These are phyloP conservation scores for Geococcyx californianus DNA, from an alignment of 2,113 vertebrate species.

Conservation along the genomic window DNA sequence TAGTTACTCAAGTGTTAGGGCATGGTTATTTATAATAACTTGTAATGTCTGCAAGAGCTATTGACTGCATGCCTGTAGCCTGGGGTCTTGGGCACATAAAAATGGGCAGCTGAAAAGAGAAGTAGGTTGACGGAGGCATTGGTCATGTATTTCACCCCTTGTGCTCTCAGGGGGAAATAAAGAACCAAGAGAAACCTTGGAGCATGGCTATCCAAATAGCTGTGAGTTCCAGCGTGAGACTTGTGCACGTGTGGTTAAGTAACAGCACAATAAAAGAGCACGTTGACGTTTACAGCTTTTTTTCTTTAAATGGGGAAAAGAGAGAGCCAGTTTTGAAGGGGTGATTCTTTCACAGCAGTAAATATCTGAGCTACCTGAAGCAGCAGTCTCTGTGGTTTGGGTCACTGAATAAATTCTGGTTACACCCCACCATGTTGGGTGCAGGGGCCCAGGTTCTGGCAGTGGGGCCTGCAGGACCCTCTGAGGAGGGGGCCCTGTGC, in stretches of 20 bases:
- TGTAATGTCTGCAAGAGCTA: neutral
- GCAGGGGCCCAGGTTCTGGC: neutral
- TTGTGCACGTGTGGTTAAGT: accelerated
- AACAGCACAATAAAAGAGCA: neutral
- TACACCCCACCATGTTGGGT: accelerated
- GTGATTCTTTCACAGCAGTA: neutral
- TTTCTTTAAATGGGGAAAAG: neutral
- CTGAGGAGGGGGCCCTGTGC: too few species aligned
- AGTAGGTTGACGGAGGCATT: neutral
- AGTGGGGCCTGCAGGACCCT: neutral
- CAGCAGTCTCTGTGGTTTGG: neutral
- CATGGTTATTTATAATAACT: neutral
- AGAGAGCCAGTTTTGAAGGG: accelerated
- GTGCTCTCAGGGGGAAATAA: neutral
- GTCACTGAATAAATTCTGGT: neutral
- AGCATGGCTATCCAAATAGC: neutral
- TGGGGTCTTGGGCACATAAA: neutral
- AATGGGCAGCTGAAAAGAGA: neutral
- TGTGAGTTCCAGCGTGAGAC: neutral
- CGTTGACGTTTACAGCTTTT: neutral
- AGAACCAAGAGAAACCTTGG: neutral
- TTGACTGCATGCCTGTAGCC: neutral
- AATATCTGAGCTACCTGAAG: too few species aligned
- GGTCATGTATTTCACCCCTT: neutral
- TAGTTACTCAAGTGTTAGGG: neutral